Evolutionary conservation across 2,888 invertebrate species (phyloP).

Genomic region (Brachypalpus laphriformis): DNA sequence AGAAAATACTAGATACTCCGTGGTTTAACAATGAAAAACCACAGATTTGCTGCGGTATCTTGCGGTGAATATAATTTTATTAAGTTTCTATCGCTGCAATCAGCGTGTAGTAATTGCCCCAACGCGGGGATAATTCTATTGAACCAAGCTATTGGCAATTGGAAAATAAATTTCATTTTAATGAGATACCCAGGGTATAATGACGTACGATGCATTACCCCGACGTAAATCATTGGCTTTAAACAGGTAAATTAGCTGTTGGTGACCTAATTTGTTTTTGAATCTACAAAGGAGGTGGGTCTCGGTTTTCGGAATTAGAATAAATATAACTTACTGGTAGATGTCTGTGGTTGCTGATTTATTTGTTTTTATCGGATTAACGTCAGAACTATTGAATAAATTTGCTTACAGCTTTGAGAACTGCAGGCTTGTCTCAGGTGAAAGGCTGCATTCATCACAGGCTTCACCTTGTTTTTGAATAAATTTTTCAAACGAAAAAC

Average conservation of each 20-base stretch:
- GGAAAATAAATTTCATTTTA: constrained; percentile 66
- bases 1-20: constrained; percentile 25
- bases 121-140: constrained; percentile 34
- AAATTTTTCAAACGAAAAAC: no score
- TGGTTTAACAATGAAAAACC: constrained; percentile 57
- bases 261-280: constrained; percentile 65
- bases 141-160: constrained; percentile 32
- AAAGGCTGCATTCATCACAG: no score
- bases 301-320: constrained; percentile 3
- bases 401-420: background rate
- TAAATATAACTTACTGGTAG: background rate
- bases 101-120: background rate
- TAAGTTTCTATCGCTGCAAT: constrained; percentile 44
- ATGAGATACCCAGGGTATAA: constrained; percentile 55
- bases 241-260: background rate
- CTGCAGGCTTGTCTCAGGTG: background rate
- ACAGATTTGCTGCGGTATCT: constrained; percentile 33
- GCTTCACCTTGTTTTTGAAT: no score
- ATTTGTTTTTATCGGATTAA: background rate
- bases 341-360: constrained; percentile 7
- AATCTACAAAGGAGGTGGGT: background rate
- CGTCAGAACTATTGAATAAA: background rate
- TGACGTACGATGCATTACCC: constrained; percentile 12
- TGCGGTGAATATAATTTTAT: constrained; percentile 65
- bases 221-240: constrained; percentile 21